phyloP scores from a whole-genome alignment of 2,888 invertebrate species.

The Lycophotia porphyrea region DNA sequence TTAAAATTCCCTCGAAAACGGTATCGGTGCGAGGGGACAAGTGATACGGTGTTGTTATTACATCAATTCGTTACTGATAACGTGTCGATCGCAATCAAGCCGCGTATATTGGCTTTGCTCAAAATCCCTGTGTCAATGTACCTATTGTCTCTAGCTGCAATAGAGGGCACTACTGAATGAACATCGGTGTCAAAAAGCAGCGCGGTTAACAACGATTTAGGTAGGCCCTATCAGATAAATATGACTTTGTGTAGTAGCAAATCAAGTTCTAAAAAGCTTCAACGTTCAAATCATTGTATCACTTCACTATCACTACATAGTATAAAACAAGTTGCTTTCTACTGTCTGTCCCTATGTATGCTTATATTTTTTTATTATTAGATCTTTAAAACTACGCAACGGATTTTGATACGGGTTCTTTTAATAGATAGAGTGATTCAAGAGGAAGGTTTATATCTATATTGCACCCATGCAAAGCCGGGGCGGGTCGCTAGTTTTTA shows the following conservation, averaged over 20 bases:
- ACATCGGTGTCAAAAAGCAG: constrained; percentile 51
- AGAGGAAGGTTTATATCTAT: no score
- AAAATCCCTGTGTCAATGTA: constrained; percentile 80
- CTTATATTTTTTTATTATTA: no score
- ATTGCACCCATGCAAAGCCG: no score
- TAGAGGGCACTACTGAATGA: constrained; percentile 57
- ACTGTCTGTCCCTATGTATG: no score
- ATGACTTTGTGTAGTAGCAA: not conserved
- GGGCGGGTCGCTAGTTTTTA: no score
- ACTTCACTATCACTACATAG: no score
- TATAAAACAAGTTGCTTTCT: no score
- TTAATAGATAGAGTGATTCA: no score
- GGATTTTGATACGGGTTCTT: no score
- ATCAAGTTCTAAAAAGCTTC: constrained; percentile 8
- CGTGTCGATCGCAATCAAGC: constrained; percentile 80
- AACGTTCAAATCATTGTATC: no score
- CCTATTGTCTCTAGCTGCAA: constrained; percentile 59
- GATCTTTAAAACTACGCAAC: no score
- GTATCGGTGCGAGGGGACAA: constrained; percentile 74
- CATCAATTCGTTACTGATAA: constrained; percentile 87
- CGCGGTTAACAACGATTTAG: constrained; percentile 12
- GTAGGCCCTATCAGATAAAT: constrained; percentile 17
- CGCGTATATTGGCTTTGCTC: constrained; percentile 81
- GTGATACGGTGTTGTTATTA: constrained; percentile 83
- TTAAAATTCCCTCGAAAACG: constrained; percentile 67